These are phyloP conservation scores for Chloropsis hardwickii DNA, from an alignment of 2,113 vertebrate genomes.

Conservation along the genomic window DNA sequence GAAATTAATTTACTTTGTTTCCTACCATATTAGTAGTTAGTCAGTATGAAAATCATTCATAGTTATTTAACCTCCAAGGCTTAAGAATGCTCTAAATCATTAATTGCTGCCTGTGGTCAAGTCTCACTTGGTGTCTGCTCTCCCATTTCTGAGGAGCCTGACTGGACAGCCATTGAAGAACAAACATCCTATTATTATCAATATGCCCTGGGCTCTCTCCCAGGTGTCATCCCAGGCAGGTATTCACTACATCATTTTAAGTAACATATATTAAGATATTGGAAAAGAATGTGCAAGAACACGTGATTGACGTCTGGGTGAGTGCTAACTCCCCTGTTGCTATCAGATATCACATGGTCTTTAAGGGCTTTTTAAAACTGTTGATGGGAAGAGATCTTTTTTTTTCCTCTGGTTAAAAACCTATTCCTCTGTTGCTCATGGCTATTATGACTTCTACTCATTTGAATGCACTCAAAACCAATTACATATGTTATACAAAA, in stretches of 20 bases:
- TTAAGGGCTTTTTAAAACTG: neutral
- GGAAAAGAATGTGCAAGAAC: neutral
- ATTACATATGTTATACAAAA: neutral
- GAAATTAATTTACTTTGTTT: neutral
- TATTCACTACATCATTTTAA: neutral
- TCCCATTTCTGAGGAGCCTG: neutral
- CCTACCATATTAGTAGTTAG: neutral
- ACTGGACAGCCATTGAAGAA: neutral
- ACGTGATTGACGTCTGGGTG: rapidly evolving
- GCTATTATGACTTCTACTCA: neutral
- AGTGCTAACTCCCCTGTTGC: neutral
- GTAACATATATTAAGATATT: neutral
- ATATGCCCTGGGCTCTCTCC: neutral
- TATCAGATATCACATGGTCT: neutral
- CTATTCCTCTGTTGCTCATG: neutral
- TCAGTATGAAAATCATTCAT: neutral
- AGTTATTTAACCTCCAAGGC: neutral
- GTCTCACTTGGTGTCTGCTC: neutral
- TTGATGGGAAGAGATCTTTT: neutral
- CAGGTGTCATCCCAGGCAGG: neutral
- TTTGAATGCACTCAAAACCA: neutral
- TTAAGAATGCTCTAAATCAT: neutral
- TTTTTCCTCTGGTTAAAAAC: neutral
- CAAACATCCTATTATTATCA: neutral
- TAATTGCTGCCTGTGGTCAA: neutral